Base-by-base conservation (phyloP, 2,888 invertebrate genomes). In the Brachyopa scutellaris region DNA sequence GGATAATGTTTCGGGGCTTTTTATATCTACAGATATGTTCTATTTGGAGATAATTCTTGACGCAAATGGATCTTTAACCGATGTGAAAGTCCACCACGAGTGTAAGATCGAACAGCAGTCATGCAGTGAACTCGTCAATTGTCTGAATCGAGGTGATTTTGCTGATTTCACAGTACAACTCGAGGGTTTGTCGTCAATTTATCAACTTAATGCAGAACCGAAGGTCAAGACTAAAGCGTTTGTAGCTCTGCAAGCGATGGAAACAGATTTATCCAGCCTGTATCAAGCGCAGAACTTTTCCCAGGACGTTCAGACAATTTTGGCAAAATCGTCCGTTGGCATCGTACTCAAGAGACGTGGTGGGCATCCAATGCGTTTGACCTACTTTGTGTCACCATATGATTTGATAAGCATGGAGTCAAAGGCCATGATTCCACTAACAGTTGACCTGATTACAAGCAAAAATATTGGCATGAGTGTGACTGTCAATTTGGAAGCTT, bases 1-100 rank as follows among this genome's bases (percentile, higher is more conserved):
- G 88, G 95, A 95, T 82, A 96, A 96, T 64, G 93, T 95, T 74
- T 94, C 95, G 53, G 95, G 95, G 45, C 92, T 97, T 79, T 97
- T 97, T 88, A 97, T 98, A 89, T 97, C 97, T 38, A 97, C 97
- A 0, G 98, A 98, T 88, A 97, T 98, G 97, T 98, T 98, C 90
- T 97, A 97, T 90, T 92, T 98, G 85, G 97, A 98, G 92, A 95
- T 99, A 86, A 91, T 96, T 62, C 92, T 98, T 64, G 97, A 98
- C 87, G 92, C 94, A 2, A 93, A 93, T 36, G 98, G 97, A 19
- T 93, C 93, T 29, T 95, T 98, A 0, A 95, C 95, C 88, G 98
- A 98, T 92, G 97, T 98, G 0, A 93, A 93, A 88, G 95, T 98
- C 69, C 97, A 97, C 89, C 97, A 98, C 89, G 97, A 97, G 90